phyloP scores from a whole-genome alignment of 2,888 invertebrate genomes.

The Troilus luridus region DNA sequence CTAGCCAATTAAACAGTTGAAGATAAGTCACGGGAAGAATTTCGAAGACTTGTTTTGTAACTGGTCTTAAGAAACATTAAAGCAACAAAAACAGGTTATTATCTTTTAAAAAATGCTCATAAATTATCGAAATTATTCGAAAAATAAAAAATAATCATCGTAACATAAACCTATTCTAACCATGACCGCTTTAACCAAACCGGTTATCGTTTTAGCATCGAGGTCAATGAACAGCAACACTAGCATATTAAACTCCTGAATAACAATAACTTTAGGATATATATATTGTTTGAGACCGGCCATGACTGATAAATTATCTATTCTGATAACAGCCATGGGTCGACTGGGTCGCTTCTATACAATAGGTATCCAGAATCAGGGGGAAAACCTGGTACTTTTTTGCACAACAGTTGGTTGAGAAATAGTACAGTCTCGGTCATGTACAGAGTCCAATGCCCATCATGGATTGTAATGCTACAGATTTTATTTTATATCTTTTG shows the following conservation, averaged over 20 bases:
- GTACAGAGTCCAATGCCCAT: no score
- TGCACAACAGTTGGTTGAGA: no score
- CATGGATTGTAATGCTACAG: no score
- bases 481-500: no score
- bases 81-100: background rate
- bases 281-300: no score
- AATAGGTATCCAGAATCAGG: no score
- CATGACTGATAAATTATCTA: no score
- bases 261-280: no score
- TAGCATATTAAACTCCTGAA: background rate
- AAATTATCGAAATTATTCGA: background rate
- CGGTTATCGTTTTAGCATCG: background rate
- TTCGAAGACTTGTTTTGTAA: background rate
- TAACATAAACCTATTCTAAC: background rate
- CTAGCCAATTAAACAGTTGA: background rate
- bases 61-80: background rate
- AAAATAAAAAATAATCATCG: constrained; percentile 19
- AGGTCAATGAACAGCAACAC: background rate
- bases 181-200: background rate
- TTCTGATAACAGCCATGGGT: no score
- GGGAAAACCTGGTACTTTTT: no score
- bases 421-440: no score
- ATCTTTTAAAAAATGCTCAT: background rate
- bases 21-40: background rate
- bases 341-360: no score